Conservation (phyloP, 2,888 invertebrate species). For the Aplocera efformata region DNA sequence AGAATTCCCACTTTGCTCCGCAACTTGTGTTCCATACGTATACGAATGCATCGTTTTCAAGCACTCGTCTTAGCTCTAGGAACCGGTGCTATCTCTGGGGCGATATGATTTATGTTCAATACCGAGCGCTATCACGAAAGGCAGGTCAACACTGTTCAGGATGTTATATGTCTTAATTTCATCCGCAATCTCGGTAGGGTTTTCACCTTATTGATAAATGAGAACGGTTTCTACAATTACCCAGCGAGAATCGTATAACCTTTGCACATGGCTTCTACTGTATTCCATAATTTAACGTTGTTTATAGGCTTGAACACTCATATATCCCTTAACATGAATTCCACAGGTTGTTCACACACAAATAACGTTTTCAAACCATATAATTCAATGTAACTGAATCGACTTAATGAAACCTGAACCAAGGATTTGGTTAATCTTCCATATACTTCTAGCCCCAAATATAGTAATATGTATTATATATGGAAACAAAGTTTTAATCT, state of each 20-base stretch:
- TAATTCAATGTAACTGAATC: no score
- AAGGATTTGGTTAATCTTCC: no score
- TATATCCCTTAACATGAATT: no score
- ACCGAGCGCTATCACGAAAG: slow-evolving; percentile 44
- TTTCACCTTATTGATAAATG: slow-evolving; percentile 17
- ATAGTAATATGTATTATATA: neutral
- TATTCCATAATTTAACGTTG: no score
- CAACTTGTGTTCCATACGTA: slow-evolving; percentile 5
- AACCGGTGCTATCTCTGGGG: slow-evolving; percentile 32
- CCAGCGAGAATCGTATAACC: slow-evolving; percentile 7
- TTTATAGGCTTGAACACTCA: no score
- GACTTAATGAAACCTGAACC: no score
- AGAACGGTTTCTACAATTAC: slow-evolving; percentile 15
- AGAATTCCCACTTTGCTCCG: slow-evolving; percentile 12
- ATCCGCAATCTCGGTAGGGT: slow-evolving; percentile 36
- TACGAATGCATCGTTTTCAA: slow-evolving; percentile 6
- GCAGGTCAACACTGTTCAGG: slow-evolving; percentile 57
- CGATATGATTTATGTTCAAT: slow-evolving; percentile 53
- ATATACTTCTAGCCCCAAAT: no score
- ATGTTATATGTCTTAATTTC: slow-evolving; percentile 63
- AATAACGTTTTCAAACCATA: no score
- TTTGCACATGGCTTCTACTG: no score
- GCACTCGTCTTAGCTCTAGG: slow-evolving; percentile 20
- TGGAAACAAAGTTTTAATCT: no score
- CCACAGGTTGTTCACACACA: no score